Base-by-base conservation (phyloP, 2,888 invertebrate species). In the Cantharis rustica region DNA sequence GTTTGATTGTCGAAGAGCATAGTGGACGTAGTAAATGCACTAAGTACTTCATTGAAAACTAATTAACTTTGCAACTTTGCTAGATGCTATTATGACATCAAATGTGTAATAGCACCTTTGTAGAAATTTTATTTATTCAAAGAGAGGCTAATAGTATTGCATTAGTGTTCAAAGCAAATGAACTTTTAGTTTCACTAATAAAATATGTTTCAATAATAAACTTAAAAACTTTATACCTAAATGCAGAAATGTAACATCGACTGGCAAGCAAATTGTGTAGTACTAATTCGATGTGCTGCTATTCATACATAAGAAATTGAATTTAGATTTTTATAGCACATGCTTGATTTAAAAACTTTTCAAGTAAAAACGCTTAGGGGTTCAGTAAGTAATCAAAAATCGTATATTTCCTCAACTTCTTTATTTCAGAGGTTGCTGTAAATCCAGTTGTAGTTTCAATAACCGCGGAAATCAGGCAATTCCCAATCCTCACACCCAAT, bases 391-490 rank as follows among this genome's bases (percentile, higher is more conserved):
- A 79, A 79, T 79, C 79, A 79, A 79, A 77, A 76, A 76, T 75
- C 76, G 72, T 68, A 76, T 78, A 76, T 78, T 76, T 75, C 75
- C 73, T 75, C 78, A 76, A 76, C 78, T 75, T 74, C 77, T 75
- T 77, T 80, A 80, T 80, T 80, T 80, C 78, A 78, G 75, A 75
- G 76, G 75, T 76, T 76, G 78, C 78, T 80, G 78, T 81, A 82
- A 83, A 83, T 82, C 81, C 82, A 81, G 83, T 82, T 86, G 84
- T 85, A 85, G 83, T 85, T 85, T 86, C 86, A 86, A 87, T 86
- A 86, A 85, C 83, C 81, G 83, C 81, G 84, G 83, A 86, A 87
- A 87, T 86, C 84, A 86, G 86, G 85, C 86, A 87, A 86, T 87
- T 84, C 85, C 81, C 85, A 86, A 80, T 86, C 86, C 86, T 86